A percentile compares a stretch with the other conserved stretches of the same genome.
phyloP scores from a whole-genome alignment of 2,113 vertebrate species.

The Diglossa brunneiventris region DNA sequence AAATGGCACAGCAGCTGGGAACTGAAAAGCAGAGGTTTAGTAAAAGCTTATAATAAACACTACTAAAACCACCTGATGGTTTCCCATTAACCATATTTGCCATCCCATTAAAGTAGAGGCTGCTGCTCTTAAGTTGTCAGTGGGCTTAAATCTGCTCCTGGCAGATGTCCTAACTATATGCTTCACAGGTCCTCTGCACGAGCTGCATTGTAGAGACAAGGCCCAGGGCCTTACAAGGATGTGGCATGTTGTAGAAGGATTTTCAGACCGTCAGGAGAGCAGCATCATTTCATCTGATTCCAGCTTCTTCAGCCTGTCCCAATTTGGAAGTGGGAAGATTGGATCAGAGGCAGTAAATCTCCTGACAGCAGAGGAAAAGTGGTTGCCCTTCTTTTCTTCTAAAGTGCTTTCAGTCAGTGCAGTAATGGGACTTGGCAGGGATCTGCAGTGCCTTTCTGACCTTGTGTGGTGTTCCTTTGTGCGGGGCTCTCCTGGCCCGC shows the following conservation, averaged over 20 bases:
- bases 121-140: background rate
- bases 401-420: background rate
- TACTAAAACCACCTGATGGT: background rate
- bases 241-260: constrained; percentile 32
- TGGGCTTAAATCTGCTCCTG: constrained; percentile 29
- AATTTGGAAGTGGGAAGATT: constrained; percentile 39
- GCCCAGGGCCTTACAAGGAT: constrained; percentile 63
- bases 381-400: constrained; percentile 7
- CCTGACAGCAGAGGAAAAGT: background rate
- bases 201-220: background rate
- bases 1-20: background rate
- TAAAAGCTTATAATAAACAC: background rate
- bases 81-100: constrained; percentile 2
- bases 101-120: constrained; percentile 15
- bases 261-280: background rate
- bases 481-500: background rate
- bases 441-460: background rate
- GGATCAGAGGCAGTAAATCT: constrained; percentile 37
- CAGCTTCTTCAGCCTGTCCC: constrained; percentile 22
- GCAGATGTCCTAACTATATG: constrained; percentile 36
- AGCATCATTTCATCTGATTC: constrained; percentile 40
- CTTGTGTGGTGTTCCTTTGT: background rate
- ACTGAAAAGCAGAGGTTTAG: background rate
- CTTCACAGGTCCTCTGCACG: background rate
- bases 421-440: constrained; percentile 5